Conservation (phyloP, 2,113 vertebrate species). For the Centrocercus urophasianus region DNA sequence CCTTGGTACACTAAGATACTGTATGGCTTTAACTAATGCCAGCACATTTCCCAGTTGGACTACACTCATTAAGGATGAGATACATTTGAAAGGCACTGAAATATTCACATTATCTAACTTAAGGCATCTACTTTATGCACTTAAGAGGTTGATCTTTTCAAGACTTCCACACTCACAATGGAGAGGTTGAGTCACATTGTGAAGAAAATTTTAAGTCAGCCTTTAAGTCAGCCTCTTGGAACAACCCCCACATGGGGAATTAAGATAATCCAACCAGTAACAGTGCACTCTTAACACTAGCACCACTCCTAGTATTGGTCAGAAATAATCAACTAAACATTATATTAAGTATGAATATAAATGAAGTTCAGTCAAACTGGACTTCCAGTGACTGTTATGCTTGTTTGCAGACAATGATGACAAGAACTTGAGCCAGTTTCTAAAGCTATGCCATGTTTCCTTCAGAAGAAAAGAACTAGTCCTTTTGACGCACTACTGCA, state of each 20-base stretch:
- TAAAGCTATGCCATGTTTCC: neutral
- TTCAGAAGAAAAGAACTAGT: conserved; percentile 1
- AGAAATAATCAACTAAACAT: neutral
- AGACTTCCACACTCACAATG: neutral
- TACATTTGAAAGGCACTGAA: neutral
- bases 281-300: neutral
- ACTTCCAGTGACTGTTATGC: neutral
- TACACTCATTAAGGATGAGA: neutral
- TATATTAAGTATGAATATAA: neutral
- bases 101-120: neutral
- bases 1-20: neutral
- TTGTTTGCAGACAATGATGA: neutral
- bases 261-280: neutral
- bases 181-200: neutral
- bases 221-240: neutral
- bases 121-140: neutral
- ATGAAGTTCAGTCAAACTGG: neutral
- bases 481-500: conserved; percentile 20
- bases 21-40: neutral
- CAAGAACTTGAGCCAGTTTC: conserved; percentile 54
- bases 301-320: neutral
- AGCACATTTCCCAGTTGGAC: neutral
- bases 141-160: neutral
- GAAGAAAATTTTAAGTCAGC: neutral
- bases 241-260: fast-evolving